Evolutionary conservation across 2,113 vertebrate species (phyloP).

Genomic region (Scytalopus superciliaris): DNA sequence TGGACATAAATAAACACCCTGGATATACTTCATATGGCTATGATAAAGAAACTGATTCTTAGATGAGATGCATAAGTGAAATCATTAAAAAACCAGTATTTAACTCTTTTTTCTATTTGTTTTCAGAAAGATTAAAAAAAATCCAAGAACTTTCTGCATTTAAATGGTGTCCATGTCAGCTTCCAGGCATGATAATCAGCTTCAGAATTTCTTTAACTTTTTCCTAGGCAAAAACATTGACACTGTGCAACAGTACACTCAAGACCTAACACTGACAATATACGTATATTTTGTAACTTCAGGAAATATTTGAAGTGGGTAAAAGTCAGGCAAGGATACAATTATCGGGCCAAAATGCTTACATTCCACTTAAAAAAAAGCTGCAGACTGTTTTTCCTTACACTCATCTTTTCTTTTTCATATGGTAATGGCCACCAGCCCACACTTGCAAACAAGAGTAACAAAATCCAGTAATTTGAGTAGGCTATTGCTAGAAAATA

Average conservation of each 20-base stretch:
- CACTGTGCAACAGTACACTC: not conserved
- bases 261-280: not conserved
- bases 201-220: not conserved
- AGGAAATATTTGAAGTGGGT: not conserved
- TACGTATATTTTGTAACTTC: not conserved
- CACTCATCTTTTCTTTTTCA: not conserved
- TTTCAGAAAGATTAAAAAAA: not conserved
- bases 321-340: not conserved
- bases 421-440: not conserved
- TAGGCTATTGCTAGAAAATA: not conserved
- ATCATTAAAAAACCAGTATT: not conserved
- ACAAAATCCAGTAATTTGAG: not conserved
- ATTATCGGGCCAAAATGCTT: not conserved
- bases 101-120: not conserved
- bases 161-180: not conserved
- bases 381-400: not conserved
- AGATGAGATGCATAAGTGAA: not conserved
- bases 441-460: not conserved
- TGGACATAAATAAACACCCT: not conserved
- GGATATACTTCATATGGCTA: not conserved
- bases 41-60: not conserved
- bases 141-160: not conserved
- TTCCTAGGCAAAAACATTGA: not conserved
- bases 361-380: not conserved
- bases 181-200: not conserved